Evolutionary conservation across 2,797 vertebrate species (phyloP).

Genomic region (Clarias pachynema): DNA sequence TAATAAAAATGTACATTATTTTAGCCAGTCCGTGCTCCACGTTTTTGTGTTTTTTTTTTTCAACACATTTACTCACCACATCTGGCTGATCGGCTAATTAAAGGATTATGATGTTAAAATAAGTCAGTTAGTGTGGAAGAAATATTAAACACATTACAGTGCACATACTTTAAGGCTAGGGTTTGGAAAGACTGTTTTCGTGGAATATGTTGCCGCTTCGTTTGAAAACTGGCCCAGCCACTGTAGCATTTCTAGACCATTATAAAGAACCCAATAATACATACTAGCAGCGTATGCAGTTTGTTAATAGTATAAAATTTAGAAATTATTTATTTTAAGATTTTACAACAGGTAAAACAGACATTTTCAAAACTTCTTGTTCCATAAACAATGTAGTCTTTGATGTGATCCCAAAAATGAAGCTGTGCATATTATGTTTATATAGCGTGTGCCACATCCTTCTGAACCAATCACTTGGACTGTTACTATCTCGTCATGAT

Average conservation of each 20-base stretch:
- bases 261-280: neutral
- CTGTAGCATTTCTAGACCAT: neutral
- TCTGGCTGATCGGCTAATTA: neutral
- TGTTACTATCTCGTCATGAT: slow-evolving; percentile 76
- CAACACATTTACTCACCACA: neutral
- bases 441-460: neutral
- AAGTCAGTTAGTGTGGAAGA: neutral
- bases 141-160: neutral
- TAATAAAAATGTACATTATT: neutral
- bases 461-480: neutral
- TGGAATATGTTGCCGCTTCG: neutral
- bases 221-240: neutral
- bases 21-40: neutral
- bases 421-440: neutral
- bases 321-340: neutral
- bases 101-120: neutral
- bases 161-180: neutral
- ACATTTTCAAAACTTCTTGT: neutral
- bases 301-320: neutral
- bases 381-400: neutral
- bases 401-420: neutral
- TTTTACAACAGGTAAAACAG: slow-evolving; percentile 25
- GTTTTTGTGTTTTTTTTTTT: neutral
- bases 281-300: neutral
- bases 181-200: neutral